These are phyloP conservation scores for Acipenser transmontanus DNA, from an alignment of 2,797 vertebrate genomes.

Conservation along the genomic window DNA sequence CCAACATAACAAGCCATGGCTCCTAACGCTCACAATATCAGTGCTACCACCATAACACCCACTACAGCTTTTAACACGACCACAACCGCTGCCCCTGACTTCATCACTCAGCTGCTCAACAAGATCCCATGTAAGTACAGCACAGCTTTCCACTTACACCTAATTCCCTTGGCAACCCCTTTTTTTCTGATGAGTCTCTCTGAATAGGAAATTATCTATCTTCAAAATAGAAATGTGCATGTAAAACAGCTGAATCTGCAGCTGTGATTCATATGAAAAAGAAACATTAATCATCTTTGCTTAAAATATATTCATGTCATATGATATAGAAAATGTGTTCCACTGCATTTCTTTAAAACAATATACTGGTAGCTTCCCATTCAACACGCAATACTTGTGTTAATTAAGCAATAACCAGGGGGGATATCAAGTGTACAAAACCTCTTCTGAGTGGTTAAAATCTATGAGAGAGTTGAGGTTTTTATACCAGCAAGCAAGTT, in stretches of 20 bases:
- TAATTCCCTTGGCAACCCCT: not conserved
- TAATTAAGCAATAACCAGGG: no score
- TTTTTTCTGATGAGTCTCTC: not conserved
- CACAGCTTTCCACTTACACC: not conserved
- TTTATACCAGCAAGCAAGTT: no score
- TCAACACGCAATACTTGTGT: no score
- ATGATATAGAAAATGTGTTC: constrained; percentile 16
- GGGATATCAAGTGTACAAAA: no score
- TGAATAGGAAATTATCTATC: constrained; percentile 2
- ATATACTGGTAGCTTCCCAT: no score
- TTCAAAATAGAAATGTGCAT: constrained; percentile 15
- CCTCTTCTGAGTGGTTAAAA: no score
- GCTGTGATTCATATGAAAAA: constrained; percentile 35
- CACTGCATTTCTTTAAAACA: no score
- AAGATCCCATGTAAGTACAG: constrained; percentile 69
- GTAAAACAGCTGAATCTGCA: constrained; percentile 30
- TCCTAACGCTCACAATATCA: constrained; percentile 19
- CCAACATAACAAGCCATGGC: constrained; percentile 9
- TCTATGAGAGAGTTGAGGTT: no score
- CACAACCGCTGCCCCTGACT: constrained; percentile 4
- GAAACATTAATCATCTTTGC: constrained; percentile 36
- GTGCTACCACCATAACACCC: constrained; percentile 10
- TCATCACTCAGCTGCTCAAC: constrained; percentile 49
- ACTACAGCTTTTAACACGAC: constrained; percentile 8
- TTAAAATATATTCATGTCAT: constrained; percentile 30